Evolutionary conservation across 2,797 vertebrate species (phyloP).

Genomic region (Galagoides demidoff): DNA sequence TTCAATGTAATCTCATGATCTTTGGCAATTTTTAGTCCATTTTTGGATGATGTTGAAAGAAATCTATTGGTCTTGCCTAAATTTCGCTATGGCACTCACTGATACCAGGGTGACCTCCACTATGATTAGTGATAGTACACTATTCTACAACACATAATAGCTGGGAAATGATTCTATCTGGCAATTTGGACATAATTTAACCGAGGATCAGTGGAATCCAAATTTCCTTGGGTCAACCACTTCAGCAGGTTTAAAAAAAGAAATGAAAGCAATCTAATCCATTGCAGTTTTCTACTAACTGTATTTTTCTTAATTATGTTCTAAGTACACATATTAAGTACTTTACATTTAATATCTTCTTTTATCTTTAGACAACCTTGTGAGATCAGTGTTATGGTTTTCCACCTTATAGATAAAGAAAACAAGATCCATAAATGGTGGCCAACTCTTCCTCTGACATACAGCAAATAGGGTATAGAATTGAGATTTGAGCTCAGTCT

Average conservation of each 20-base stretch:
- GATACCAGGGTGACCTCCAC: background rate
- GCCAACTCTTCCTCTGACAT: background rate
- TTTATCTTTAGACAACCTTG: background rate
- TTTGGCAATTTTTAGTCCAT: background rate
- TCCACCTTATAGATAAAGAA: background rate
- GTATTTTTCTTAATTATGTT: background rate
- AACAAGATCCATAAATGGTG: background rate
- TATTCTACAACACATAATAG: constrained; percentile 5
- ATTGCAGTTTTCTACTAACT: constrained; percentile 37
- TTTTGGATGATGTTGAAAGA: constrained; percentile 48
- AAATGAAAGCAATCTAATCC: background rate
- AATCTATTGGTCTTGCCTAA: constrained; percentile 1
- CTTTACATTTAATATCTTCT: background rate
- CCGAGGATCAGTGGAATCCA: background rate
- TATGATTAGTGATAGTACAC: background rate
- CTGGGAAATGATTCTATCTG: background rate
- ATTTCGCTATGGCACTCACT: background rate
- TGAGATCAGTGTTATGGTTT: background rate
- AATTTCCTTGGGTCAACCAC: background rate
- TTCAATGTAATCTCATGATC: background rate
- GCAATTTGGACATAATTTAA: background rate
- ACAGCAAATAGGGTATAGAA: background rate
- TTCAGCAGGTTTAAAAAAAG: background rate
- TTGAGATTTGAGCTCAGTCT: background rate
- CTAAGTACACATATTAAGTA: background rate